Evolutionary conservation across 2,113 vertebrate species (phyloP).

Genomic region (Fulmarus glacialis): DNA sequence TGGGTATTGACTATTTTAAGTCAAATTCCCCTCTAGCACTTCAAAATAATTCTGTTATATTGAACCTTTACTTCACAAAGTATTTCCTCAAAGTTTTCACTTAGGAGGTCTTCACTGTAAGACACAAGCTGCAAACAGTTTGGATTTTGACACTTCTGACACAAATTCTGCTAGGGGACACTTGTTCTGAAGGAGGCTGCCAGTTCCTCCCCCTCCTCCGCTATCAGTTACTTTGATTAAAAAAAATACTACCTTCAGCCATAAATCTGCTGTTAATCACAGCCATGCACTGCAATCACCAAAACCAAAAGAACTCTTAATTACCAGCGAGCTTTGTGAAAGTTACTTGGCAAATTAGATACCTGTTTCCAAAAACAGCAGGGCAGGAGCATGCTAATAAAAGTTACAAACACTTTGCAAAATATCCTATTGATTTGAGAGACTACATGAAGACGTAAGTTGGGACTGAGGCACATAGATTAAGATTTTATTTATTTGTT

Average conservation of each 20-base stretch:
- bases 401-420: neutral
- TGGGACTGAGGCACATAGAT: constrained; percentile 31
- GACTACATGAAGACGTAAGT: neutral
- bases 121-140: neutral
- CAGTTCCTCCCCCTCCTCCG: neutral
- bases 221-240: neutral
- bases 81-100: neutral
- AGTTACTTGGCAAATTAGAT: neutral
- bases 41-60: neutral
- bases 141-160: neutral
- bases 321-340: neutral
- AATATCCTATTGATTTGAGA: neutral
- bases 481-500: constrained; percentile 55
- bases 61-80: neutral
- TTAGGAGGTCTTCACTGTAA: neutral
- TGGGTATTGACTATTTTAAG: neutral
- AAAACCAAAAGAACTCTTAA: neutral
- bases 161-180: neutral
- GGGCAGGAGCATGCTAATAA: neutral
- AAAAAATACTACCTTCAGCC: neutral
- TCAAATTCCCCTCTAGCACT: neutral
- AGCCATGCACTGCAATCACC: neutral
- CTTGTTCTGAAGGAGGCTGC: neutral
- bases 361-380: neutral
- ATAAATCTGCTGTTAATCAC: neutral